phyloP scores from a whole-genome alignment of 2,113 vertebrate species.

The Synodontis membranacea region DNA sequence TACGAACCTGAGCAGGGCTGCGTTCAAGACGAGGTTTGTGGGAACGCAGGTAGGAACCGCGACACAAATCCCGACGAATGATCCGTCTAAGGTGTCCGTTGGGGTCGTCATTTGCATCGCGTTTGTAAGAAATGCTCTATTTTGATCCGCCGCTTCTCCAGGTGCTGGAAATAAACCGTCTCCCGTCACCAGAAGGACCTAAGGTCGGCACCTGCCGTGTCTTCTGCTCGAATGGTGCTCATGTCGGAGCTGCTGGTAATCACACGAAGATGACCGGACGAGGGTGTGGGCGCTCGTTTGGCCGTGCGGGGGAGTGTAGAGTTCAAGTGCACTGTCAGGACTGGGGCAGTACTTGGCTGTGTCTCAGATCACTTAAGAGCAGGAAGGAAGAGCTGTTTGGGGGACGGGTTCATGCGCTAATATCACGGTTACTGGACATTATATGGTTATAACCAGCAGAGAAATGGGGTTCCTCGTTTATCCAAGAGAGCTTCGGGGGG shows the following conservation, averaged over 20 bases:
- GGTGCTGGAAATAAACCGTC: neutral
- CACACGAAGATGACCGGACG: neutral
- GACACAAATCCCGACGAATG: neutral
- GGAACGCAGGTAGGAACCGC: neutral
- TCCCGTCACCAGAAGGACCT: neutral
- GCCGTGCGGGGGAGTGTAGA: neutral
- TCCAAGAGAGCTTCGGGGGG: neutral
- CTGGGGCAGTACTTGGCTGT: constrained; percentile 28
- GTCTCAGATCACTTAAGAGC: neutral
- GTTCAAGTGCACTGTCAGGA: constrained; percentile 1
- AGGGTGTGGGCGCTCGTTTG: constrained; percentile 36
- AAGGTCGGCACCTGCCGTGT: neutral
- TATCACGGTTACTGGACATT: neutral
- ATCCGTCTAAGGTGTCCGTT: neutral
- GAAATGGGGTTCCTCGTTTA: neutral
- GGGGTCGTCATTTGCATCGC: no score
- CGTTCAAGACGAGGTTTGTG: neutral
- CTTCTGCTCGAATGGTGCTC: neutral
- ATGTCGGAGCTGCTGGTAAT: constrained; percentile 30
- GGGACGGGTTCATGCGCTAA: neutral
- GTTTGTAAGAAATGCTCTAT: neutral
- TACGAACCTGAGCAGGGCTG: no score
- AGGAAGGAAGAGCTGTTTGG: neutral
- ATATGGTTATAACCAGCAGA: neutral
- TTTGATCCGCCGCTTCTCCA: neutral